These are phyloP conservation scores for Ctenosaura bakeri DNA, from an alignment of 2,797 vertebrate genomes.

Conservation along the genomic window DNA sequence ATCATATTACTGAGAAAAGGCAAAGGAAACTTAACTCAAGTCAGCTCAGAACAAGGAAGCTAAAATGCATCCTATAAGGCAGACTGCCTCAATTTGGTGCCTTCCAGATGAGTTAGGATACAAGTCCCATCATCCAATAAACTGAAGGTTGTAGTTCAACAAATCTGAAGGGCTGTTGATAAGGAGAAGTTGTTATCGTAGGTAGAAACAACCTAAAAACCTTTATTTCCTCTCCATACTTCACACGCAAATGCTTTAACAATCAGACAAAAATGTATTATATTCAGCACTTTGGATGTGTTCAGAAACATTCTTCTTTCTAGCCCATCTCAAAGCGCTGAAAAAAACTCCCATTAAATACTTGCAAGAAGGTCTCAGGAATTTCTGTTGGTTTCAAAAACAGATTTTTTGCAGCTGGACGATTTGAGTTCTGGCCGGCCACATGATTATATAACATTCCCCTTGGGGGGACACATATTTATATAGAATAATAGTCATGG, in stretches of 20 bases:
- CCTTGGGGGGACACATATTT: neutral
- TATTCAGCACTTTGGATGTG: neutral
- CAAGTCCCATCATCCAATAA: no score
- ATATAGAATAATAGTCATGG: neutral
- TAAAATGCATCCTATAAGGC: neutral
- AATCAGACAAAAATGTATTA: neutral
- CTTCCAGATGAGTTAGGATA: no score
- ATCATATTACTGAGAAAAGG: neutral
- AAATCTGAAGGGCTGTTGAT: no score
- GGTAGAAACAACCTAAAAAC: neutral
- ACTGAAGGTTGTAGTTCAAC: no score
- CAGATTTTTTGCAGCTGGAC: neutral
- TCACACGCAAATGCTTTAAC: no score
- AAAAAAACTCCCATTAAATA: neutral
- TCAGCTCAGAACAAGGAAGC: neutral
- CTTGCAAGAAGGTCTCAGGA: neutral
- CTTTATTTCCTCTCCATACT: neutral
- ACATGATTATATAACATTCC: neutral
- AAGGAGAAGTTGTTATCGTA: neutral
- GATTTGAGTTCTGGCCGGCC: neutral
- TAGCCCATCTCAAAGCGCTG: neutral
- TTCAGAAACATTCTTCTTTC: neutral
- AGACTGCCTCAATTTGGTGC: neutral
- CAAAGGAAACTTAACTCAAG: neutral
- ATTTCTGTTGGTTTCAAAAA: neutral